phyloP scores from a whole-genome alignment of 2,113 vertebrate species.

The Empidonax traillii region DNA sequence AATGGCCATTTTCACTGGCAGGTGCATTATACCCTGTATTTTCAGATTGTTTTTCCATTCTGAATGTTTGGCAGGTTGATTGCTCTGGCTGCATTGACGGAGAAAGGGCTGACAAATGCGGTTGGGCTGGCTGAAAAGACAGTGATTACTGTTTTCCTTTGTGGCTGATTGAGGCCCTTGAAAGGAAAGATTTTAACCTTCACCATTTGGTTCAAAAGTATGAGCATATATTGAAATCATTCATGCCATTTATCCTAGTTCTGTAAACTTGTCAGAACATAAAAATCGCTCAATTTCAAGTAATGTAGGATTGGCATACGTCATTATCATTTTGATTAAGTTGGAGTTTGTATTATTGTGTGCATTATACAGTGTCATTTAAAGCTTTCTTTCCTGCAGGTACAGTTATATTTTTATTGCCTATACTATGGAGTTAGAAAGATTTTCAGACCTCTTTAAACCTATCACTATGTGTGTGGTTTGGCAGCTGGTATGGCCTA shows the following conservation, averaged over 20 bases:
- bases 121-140: slow-evolving; percentile 98
- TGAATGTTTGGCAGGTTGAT: slow-evolving; percentile 99
- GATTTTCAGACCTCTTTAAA: slow-evolving; percentile 80
- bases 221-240: slow-evolving; percentile 96
- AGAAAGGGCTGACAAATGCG: slow-evolving; percentile 96
- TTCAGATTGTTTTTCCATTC: slow-evolving; percentile 99
- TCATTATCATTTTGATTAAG: slow-evolving; percentile 99
- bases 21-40: slow-evolving; percentile 99
- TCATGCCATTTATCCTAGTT: slow-evolving; percentile 97
- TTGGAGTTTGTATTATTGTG: slow-evolving; percentile 86
- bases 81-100: slow-evolving; percentile 97
- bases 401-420: slow-evolving; percentile 82
- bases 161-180: slow-evolving; percentile 99
- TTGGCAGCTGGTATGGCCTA: slow-evolving; percentile 96
- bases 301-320: slow-evolving; percentile 92
- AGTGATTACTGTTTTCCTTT: slow-evolving; percentile 99
- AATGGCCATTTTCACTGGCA: slow-evolving; percentile 99
- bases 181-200: slow-evolving; percentile 99
- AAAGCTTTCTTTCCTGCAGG: slow-evolving; percentile 80
- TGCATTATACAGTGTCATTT: slow-evolving; percentile 81
- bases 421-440: slow-evolving; percentile 76
- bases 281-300: slow-evolving; percentile 89
- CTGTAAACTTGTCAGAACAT: slow-evolving; percentile 99
- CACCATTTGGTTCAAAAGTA: slow-evolving; percentile 96
- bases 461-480: slow-evolving; percentile 89